Conservation (phyloP, 1,140 invertebrate genomes). For the Sarcophaga bullata region DNA sequence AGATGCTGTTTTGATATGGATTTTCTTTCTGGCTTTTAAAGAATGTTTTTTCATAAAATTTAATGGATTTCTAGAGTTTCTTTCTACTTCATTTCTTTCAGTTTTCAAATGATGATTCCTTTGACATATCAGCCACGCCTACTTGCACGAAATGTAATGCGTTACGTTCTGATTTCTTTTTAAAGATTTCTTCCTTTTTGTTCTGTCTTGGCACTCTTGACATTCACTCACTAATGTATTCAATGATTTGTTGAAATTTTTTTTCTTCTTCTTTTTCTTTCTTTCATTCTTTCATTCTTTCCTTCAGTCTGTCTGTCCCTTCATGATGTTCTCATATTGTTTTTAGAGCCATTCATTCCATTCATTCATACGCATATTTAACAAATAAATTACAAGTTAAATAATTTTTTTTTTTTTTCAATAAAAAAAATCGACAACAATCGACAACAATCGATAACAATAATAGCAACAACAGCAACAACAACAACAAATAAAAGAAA, state of each 20-base stretch:
- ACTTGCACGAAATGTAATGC: not conserved
- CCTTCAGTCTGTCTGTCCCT: too few relatives aligned
- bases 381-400: slow-evolving; percentile 28
- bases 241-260: slow-evolving; percentile 31
- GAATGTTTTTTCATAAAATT: too few relatives aligned
- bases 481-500: not conserved
- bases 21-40: too few relatives aligned
- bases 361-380: not conserved
- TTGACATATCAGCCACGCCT: slow-evolving; percentile 18
- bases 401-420: not conserved
- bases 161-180: too few relatives aligned
- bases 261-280: not conserved
- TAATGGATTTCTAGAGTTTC: too few relatives aligned
- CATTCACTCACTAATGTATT: slow-evolving; percentile 18
- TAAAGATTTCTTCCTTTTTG: too few relatives aligned
- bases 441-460: too few relatives aligned
- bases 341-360: not conserved
- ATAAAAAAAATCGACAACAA: too few relatives aligned
- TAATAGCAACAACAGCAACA: too few relatives aligned
- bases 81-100: too few relatives aligned
- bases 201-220: not conserved
- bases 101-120: not conserved
- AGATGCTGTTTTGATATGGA: too few relatives aligned
- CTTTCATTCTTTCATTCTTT: not conserved
- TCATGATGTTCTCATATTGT: too few relatives aligned